Evolutionary conservation across 2,113 vertebrate genomes (phyloP), one percentile per base, ranked within the genome.

Genomic region (Reinhardtius hippoglossoides): DNA sequence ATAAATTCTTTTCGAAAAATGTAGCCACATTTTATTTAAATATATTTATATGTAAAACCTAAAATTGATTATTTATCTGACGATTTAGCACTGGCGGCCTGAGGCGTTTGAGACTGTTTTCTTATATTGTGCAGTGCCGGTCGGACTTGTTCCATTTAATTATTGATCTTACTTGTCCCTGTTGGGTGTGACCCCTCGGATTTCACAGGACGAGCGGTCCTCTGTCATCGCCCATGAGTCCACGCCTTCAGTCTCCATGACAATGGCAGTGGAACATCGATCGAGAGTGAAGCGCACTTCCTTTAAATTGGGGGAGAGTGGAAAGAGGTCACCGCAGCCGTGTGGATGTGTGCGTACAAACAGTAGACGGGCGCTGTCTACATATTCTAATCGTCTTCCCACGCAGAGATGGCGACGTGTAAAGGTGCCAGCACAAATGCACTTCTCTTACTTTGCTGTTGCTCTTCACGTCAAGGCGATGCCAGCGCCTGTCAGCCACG

Each of bases 141-240:
- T 76, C 18, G 59, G 15, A 54, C 0, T 67, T 68, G 9, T 63
- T 72, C 58, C 14, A 27, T 73, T 82, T 52, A 77, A 62, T 71
- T 57, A 81, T 75, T 59, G 74, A 79, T 71, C 82, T 88, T 90
- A 97, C 96, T 94, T 96, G 84, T 93, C 91, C 84, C 80, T 85
- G 71, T 89, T 94, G 42, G 95, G 94, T 2, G 95, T 93, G 74
- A 94, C 91, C 5, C 93, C 96, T 10, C 85, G 64, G 70, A 95
- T 93, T 89, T 97, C 96, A 86, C 96, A 97, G 6, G 89, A 90
- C 0, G 95, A 94, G 61, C 95, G 95, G 80, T 97, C 96, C 70
- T 96, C 95, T 0, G 94, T 91, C 82, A 95, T 95, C 2, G 96
- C 85, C 95, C 95, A 94, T 0, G 92, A 94, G 54, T 95, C 95